These are phyloP conservation scores for Eumacrocentrus americanus DNA, from an alignment of 2,888 invertebrate genomes.

Conservation along the genomic window DNA sequence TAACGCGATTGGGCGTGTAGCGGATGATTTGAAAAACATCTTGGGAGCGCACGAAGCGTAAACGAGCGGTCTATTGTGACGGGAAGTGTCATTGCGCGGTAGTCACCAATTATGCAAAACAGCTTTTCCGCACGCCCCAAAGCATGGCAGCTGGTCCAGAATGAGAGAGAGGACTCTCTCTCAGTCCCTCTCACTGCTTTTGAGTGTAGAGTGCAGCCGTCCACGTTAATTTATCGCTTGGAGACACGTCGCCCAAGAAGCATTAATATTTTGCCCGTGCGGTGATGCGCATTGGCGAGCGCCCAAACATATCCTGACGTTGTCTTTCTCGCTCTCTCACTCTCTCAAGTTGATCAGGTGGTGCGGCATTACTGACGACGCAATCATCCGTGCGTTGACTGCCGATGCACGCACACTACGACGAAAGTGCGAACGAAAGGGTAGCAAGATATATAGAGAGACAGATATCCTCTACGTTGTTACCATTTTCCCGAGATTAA, in stretches of 20 bases:
- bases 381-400: conserved; percentile 47
- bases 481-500: conserved; percentile 58
- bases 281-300: conserved; percentile 39
- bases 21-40: conserved; percentile 37
- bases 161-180: no score
- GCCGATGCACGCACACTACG: conserved; percentile 40
- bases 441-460: not conserved
- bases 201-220: conserved; percentile 4
- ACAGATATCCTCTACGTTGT: not conserved
- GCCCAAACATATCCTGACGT: conserved; percentile 40
- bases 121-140: no score
- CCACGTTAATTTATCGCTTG: conserved; percentile 17
- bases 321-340: conserved; percentile 12
- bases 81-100: no score
- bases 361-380: conserved; percentile 39
- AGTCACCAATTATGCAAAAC: no score
- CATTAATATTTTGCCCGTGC: conserved; percentile 46
- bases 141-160: no score
- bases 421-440: not conserved
- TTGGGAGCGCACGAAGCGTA: no score
- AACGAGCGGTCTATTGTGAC: no score
- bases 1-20: conserved; percentile 38
- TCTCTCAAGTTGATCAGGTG: conserved; percentile 38
- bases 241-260: conserved; percentile 30
- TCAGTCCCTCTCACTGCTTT: no score